Conservation (phyloP, 2,797 vertebrate genomes). For the Streptopelia turtur region DNA sequence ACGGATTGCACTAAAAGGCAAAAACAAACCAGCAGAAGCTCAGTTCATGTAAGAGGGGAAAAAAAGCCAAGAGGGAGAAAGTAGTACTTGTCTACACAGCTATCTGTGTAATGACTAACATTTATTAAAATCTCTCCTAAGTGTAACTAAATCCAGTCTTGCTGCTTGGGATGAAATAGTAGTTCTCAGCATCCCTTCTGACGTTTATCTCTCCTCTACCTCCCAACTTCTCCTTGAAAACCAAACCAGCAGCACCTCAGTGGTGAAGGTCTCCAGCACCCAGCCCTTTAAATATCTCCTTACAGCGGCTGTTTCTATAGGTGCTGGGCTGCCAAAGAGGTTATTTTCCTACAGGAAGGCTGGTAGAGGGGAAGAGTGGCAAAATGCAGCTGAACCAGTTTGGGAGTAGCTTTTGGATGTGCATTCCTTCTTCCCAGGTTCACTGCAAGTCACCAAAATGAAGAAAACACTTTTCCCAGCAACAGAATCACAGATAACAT, state of each 20-base stretch:
- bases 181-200: not conserved
- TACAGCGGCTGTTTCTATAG: not conserved
- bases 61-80: not conserved
- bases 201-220: not conserved
- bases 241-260: not conserved
- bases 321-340: not conserved
- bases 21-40: not conserved
- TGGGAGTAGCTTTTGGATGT: not conserved
- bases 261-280: not conserved
- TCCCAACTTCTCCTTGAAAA: not conserved
- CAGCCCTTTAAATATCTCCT: not conserved
- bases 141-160: not conserved
- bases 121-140: not conserved
- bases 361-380: not conserved
- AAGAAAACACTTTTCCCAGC: not conserved
- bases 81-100: not conserved
- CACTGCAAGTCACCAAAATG: not conserved
- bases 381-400: slow-evolving; percentile 17
- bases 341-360: not conserved
- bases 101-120: not conserved
- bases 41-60: not conserved
- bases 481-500: not conserved
- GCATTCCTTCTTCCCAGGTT: not conserved
- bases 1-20: not conserved
- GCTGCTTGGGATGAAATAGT: not conserved